Conservation (phyloP, 2,888 invertebrate species). For the Steinernema scapterisci region DNA sequence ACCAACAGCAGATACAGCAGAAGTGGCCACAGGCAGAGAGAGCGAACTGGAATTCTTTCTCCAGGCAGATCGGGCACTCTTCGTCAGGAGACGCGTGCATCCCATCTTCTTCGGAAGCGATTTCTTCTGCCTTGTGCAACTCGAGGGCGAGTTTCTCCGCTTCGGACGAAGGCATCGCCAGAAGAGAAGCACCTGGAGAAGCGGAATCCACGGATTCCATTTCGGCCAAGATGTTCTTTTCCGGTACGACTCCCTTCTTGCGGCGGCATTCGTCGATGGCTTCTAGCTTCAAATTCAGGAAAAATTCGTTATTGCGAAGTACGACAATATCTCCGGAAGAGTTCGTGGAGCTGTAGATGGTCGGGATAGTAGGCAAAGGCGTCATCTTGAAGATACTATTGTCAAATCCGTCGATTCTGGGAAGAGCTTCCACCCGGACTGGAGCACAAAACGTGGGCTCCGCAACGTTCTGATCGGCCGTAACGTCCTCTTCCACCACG, state of each 20-base stretch:
- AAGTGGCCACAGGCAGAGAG: conserved; percentile 17
- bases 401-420: background rate
- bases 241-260: background rate
- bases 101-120: background rate
- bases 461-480: background rate
- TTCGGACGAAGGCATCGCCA: background rate
- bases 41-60: background rate
- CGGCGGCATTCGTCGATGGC: background rate
- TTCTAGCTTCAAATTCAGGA: background rate
- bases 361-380: background rate
- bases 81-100: background rate
- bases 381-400: background rate
- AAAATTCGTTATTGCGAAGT: background rate
- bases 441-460: background rate
- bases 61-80: background rate
- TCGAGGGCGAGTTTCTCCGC: conserved; percentile 6
- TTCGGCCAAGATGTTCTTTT: background rate
- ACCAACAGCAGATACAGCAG: background rate
- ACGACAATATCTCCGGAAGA: background rate
- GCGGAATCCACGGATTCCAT: background rate
- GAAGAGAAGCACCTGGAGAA: background rate
- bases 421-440: background rate
- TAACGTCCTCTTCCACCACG: background rate
- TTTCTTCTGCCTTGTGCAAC: background rate
- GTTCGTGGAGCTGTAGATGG: background rate